Conservation (phyloP, 2,888 invertebrate genomes). For the Villa cingulata region DNA sequence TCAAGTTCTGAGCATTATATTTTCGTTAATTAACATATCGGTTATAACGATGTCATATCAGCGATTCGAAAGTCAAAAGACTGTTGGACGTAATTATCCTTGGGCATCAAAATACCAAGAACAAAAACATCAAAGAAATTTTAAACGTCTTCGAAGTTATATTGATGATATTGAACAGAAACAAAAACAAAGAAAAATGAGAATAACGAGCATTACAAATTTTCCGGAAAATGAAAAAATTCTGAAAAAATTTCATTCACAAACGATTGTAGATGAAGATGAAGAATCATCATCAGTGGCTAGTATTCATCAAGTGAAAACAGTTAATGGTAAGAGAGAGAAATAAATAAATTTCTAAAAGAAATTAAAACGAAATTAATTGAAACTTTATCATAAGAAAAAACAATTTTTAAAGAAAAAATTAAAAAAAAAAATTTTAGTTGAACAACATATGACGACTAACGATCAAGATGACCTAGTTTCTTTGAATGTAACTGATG, state of each 20-base stretch:
- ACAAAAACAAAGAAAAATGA: constrained; percentile 19
- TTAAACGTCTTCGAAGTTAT: constrained; percentile 11
- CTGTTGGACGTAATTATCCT: constrained; percentile 57
- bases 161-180: constrained; percentile 11
- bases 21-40: constrained; percentile 54
- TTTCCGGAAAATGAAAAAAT: constrained; percentile 31
- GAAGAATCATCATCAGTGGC: constrained; percentile 3
- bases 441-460: background rate
- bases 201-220: constrained; percentile 20
- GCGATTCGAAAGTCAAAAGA: constrained; percentile 63
- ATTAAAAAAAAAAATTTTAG: background rate
- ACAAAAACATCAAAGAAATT: constrained; percentile 16
- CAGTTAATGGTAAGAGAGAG: no score
- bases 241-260: constrained; percentile 11
- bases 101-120: constrained; percentile 45
- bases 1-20: constrained; percentile 51
- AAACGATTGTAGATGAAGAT: no score
- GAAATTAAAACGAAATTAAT: background rate
- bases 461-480: background rate
- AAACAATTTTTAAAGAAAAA: background rate
- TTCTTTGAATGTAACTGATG: constrained; percentile 11
- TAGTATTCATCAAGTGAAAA: background rate
- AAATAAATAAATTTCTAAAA: no score
- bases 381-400: background rate
- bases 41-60: constrained; percentile 57